Conservation (phyloP, 2,797 vertebrate species). For the Somateria mollissima region DNA sequence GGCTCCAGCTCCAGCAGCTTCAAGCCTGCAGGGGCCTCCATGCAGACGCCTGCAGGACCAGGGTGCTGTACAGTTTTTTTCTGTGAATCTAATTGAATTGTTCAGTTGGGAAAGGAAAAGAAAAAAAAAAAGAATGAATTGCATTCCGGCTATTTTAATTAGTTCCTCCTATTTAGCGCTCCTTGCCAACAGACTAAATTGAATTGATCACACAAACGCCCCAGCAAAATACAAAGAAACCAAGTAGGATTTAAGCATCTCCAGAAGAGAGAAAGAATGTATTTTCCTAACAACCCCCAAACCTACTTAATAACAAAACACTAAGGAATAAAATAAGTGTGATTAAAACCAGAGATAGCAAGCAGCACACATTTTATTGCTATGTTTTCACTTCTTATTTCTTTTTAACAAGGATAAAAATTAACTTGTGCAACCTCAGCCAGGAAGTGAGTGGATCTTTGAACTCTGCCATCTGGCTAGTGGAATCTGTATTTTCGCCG, state of each 20-base stretch:
- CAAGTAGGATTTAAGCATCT: constrained; percentile 4
- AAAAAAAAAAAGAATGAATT: neutral
- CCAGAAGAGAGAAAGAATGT: neutral
- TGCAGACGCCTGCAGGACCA: neutral
- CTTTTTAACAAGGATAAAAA: constrained; percentile 77
- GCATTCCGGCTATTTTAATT: neutral
- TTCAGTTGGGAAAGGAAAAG: neutral
- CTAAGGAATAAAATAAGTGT: constrained; percentile 29
- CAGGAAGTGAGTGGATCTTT: constrained; percentile 75
- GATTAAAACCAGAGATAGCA: constrained; percentile 67
- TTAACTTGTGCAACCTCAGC: constrained; percentile 69
- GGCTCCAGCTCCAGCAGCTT: neutral
- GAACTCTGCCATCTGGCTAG: constrained; percentile 76
- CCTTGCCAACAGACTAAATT: neutral
- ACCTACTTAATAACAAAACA: constrained; percentile 36
- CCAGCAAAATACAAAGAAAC: neutral
- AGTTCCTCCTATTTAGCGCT: neutral
- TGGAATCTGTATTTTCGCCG: constrained; percentile 64
- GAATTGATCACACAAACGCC: neutral
- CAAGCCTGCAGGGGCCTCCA: neutral
- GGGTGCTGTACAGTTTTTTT: neutral
- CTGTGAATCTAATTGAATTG: neutral
- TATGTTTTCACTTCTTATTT: constrained; percentile 74
- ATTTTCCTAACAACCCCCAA: neutral
- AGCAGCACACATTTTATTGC: constrained; percentile 63